Evolutionary conservation across 1,140 invertebrate genomes (phyloP).

Genomic region (Nixonia krombeini): DNA sequence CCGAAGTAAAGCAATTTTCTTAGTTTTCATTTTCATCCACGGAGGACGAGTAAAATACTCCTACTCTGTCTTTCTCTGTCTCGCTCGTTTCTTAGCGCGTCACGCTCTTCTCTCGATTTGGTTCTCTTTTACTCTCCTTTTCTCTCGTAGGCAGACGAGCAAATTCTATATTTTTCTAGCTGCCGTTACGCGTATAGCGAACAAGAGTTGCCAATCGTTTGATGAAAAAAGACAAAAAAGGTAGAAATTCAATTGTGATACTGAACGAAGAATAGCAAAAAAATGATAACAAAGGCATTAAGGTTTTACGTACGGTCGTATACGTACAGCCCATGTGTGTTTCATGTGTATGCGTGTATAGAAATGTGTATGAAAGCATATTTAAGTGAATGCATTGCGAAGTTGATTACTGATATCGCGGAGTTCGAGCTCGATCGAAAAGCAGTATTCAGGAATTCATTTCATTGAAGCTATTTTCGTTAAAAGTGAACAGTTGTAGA

Average conservation of each 20-base stretch:
- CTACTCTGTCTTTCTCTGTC: slow-evolving; percentile 26
- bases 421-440: slow-evolving; percentile 24
- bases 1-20: slow-evolving; percentile 29
- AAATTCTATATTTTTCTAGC: slow-evolving; percentile 63
- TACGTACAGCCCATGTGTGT: slow-evolving; percentile 43
- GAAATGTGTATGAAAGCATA: slow-evolving; percentile 41
- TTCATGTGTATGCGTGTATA: slow-evolving; percentile 46
- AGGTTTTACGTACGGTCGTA: slow-evolving; percentile 42
- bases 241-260: slow-evolving; percentile 53
- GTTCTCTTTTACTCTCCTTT: slow-evolving; percentile 41
- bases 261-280: slow-evolving; percentile 38
- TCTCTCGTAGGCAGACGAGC: slow-evolving; percentile 52
- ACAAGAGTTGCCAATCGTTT: slow-evolving; percentile 55
- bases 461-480: slow-evolving; percentile 35
- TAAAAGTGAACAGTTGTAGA: no score
- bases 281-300: slow-evolving; percentile 45
- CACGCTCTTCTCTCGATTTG: slow-evolving; percentile 32
- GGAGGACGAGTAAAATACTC: no score
- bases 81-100: slow-evolving; percentile 23
- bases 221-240: slow-evolving; percentile 39
- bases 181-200: slow-evolving; percentile 48
- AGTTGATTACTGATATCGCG: slow-evolving; percentile 32
- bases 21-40: no score
- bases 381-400: slow-evolving; percentile 25
- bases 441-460: slow-evolving; percentile 19